These are phyloP conservation scores for Brachystomella parvula DNA, from an alignment of 1,140 invertebrate genomes.

Conservation along the genomic window DNA sequence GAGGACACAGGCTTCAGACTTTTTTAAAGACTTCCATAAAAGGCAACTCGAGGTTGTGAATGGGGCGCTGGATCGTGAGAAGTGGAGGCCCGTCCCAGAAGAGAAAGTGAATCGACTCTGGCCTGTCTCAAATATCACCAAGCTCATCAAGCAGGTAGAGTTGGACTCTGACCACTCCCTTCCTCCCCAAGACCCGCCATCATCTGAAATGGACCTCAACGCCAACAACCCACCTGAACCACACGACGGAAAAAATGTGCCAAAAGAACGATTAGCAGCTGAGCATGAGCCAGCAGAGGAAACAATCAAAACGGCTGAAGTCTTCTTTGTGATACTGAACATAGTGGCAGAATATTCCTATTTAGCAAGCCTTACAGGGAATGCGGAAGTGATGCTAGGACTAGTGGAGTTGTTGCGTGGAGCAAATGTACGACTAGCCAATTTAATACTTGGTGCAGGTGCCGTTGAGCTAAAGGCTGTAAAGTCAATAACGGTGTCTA, in stretches of 20 bases:
- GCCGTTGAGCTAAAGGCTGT: conserved; percentile 81
- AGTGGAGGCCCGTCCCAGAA: conserved; percentile 27
- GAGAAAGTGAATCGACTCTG: conserved; percentile 22
- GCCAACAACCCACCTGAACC: conserved; percentile 4
- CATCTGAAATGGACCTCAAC: background rate
- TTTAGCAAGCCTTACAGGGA: conserved; percentile 68
- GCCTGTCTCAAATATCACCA: background rate
- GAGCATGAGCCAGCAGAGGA: background rate
- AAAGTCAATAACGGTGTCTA: conserved; percentile 92
- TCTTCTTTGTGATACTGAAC: conserved; percentile 56
- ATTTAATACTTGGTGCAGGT: conserved; percentile 88
- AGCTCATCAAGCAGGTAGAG: background rate
- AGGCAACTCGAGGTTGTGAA: conserved; percentile 33
- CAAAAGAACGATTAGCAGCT: background rate
- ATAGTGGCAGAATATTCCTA: conserved; percentile 76
- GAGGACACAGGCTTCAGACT: conserved; percentile 34
- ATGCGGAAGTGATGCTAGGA: conserved; percentile 34
- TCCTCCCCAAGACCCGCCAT: background rate
- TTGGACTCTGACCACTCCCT: background rate
- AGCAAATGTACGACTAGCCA: conserved; percentile 43
- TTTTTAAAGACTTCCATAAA: conserved; percentile 30
- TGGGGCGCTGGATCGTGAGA: conserved; percentile 32
- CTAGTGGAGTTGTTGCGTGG: conserved; percentile 31
- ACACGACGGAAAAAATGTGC: background rate
- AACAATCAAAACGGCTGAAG: conserved; percentile 51